Percentiles rank a stretch among this genome's conserved stretches.
Conservation (phyloP, 1,140 invertebrate species). For the Neocloeon triangulifer region DNA sequence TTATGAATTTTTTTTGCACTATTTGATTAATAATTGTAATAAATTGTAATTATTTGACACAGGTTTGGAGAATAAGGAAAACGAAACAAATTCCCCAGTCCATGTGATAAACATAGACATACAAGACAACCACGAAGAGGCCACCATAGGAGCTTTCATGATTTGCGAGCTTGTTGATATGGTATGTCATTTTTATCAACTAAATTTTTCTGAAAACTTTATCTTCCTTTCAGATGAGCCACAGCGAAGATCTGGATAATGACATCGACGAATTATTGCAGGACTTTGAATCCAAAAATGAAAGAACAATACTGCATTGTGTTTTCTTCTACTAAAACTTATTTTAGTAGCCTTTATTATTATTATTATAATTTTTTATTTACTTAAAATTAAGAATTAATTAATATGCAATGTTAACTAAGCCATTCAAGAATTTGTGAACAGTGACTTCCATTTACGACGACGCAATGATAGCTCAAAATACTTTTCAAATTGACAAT, state of each 20-base stretch:
- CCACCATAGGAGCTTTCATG: conserved; percentile 96
- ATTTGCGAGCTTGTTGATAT: conserved; percentile 85
- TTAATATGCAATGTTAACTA: no score
- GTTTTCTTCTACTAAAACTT: conserved; percentile 81
- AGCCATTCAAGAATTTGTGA: no score
- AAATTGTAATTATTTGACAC: conserved; percentile 2
- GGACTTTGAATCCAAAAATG: conserved; percentile 79
- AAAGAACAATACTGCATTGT: conserved; percentile 74
- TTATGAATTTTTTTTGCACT: conserved; percentile 11
- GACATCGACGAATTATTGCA: conserved; percentile 94
- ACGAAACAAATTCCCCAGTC: conserved; percentile 57
- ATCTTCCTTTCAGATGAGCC: conserved; percentile 44
- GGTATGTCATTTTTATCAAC: conserved; percentile 25
- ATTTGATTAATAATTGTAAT: conserved; percentile 9
- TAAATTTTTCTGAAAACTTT: conserved; percentile 5
- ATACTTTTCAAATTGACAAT: no score
- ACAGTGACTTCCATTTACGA: no score
- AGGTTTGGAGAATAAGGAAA: conserved; percentile 23
- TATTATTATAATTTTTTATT: no score
- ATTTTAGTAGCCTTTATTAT: no score
- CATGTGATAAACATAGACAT: conserved; percentile 99
- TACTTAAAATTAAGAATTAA: no score
- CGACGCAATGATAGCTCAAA: no score
- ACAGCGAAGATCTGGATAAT: conserved; percentile 88
- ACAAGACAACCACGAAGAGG: conserved; percentile 98